Percentiles rank a stretch among this genome's conserved stretches.
phyloP scores from a whole-genome alignment of 2,888 invertebrate genomes.

The Anarsia innoxiella region DNA sequence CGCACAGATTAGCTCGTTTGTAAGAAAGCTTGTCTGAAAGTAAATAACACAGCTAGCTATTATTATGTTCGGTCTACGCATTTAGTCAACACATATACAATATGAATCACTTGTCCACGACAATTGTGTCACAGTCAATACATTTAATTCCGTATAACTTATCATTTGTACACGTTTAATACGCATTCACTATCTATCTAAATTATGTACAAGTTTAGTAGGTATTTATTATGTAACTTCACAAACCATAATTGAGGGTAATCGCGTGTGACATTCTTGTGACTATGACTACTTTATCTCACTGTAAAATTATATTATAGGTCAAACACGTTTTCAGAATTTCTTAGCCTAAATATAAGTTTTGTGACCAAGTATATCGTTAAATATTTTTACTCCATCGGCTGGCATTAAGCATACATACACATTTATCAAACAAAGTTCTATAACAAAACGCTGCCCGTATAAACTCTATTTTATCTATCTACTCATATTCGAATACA shows the following conservation, averaged over 20 bases:
- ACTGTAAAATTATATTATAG: neutral
- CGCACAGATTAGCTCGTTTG: too few species aligned
- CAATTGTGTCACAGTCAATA: conserved; percentile 6
- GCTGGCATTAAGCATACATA: too few species aligned
- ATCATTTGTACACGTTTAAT: conserved; percentile 10
- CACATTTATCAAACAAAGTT: too few species aligned
- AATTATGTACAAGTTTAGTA: conserved; percentile 11
- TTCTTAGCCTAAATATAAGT: neutral
- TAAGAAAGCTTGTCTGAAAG: too few species aligned
- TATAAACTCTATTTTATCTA: too few species aligned
- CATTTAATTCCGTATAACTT: conserved; percentile 1
- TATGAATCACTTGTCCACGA: conserved; percentile 8
- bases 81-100: conserved; percentile 5
- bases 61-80: neutral
- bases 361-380: too few species aligned
- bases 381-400: too few species aligned
- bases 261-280: neutral
- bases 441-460: too few species aligned
- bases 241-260: conserved; percentile 4
- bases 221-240: conserved; percentile 13
- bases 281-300: neutral
- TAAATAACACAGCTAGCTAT: neutral
- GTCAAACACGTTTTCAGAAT: neutral
- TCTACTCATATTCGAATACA: too few species aligned
- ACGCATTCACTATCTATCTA: conserved; percentile 12